Conservation (phyloP, 2,888 invertebrate genomes). For the Unio pictorum region DNA sequence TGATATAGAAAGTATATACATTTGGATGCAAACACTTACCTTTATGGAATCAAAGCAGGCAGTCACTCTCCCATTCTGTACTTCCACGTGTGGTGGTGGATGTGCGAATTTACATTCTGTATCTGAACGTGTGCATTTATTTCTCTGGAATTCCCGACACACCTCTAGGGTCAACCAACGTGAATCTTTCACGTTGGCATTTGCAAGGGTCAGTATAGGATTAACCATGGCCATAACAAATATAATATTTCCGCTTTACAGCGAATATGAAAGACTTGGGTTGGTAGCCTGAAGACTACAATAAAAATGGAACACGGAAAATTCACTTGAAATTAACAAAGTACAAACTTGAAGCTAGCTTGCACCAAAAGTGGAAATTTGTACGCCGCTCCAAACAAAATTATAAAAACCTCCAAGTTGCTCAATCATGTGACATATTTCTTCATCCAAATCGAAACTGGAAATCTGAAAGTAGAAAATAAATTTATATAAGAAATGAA, state of each 20-base stretch:
- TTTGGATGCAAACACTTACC: slow-evolving; percentile 78
- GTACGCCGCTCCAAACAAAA: too few species aligned
- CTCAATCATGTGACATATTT: too few species aligned
- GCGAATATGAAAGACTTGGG: slow-evolving; percentile 29
- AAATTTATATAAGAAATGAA: too few species aligned
- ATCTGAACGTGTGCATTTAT: slow-evolving; percentile 99
- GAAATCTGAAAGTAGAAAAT: too few species aligned
- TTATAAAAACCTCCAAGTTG: too few species aligned
- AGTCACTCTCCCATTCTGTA: slow-evolving; percentile 99
- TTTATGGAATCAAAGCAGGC: slow-evolving; percentile 99
- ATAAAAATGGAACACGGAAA: too few species aligned
- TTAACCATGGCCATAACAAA: slow-evolving; percentile 63
- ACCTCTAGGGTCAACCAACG: slow-evolving; percentile 99
- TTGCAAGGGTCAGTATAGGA: slow-evolving; percentile 46
- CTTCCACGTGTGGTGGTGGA: slow-evolving; percentile 99
- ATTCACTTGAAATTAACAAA: too few species aligned
- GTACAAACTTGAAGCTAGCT: too few species aligned
- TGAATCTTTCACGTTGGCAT: slow-evolving; percentile 85
- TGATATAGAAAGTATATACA: slow-evolving; percentile 3
- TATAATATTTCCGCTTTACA: slow-evolving; percentile 2
- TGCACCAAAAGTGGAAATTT: too few species aligned
- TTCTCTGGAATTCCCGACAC: slow-evolving; percentile 96
- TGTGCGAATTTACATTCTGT: slow-evolving; percentile 99
- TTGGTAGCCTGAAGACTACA: too few species aligned
- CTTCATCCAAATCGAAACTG: too few species aligned